Evolutionary conservation across 2,113 vertebrate genomes (phyloP).

Genomic region (Drymodes brunneopygia): DNA sequence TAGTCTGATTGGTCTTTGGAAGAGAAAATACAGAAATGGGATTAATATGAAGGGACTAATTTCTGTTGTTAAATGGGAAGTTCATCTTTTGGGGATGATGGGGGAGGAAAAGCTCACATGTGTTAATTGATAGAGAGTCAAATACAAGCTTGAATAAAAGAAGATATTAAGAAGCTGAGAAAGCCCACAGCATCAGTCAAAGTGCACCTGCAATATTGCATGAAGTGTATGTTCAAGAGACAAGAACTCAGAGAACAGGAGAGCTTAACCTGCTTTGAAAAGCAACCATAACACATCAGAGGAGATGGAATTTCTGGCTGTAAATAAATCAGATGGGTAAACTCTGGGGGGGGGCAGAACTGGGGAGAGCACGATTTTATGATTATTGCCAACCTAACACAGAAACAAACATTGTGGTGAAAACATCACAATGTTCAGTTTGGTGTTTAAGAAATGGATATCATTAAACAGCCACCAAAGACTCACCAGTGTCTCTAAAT

Average conservation of each 20-base stretch:
- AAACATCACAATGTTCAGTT: not conserved
- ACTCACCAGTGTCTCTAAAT: not conserved
- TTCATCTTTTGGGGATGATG: not conserved
- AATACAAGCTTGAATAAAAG: not conserved
- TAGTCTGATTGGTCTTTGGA: not conserved
- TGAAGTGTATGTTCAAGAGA: not conserved
- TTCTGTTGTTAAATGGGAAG: not conserved
- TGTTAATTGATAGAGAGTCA: not conserved
- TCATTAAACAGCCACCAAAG: not conserved
- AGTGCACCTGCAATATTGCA: not conserved
- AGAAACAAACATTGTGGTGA: not conserved
- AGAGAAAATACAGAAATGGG: not conserved
- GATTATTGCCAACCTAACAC: not conserved
- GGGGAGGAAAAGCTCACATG: not conserved
- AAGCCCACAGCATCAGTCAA: not conserved
- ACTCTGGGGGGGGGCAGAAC: not conserved
- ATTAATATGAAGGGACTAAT: not conserved
- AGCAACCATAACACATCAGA: not conserved
- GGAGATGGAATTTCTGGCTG: not conserved
- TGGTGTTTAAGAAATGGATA: not conserved
- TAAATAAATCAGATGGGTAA: not conserved
- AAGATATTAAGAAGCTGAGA: not conserved
- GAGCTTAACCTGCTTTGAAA: not conserved
- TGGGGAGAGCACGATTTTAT: not conserved
- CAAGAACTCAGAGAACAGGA: not conserved